Evolutionary conservation across 2,888 invertebrate genomes (phyloP).

Genomic region (Calliopum simillimum): DNA sequence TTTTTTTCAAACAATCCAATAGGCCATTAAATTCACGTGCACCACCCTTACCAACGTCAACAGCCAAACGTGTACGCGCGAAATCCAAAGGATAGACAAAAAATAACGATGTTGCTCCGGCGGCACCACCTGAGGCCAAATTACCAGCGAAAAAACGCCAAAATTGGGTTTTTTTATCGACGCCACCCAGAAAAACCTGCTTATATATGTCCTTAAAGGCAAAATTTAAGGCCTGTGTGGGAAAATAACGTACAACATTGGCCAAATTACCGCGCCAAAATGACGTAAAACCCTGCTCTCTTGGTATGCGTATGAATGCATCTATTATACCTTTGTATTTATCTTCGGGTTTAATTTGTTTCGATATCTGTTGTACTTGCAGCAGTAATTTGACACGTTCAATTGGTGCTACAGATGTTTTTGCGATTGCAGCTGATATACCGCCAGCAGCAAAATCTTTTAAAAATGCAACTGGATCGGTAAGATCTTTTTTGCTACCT

Average conservation of each 20-base stretch:
- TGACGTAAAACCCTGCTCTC: conserved; percentile 82
- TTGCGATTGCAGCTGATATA: conserved; percentile 87
- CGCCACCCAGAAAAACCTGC: conserved; percentile 68
- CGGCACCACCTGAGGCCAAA: conserved; percentile 88
- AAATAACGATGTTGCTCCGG: conserved; percentile 88
- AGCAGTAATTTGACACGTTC: conserved; percentile 90
- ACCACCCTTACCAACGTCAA: conserved; percentile 85
- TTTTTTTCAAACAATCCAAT: conserved; percentile 83
- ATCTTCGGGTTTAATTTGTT: conserved; percentile 81
- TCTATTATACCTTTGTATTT: conserved; percentile 89
- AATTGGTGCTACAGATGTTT: conserved; percentile 91
- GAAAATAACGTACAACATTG: conserved; percentile 91
- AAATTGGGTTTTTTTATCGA: conserved; percentile 86
- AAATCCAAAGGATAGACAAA: conserved; percentile 94
- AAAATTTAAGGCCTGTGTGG: conserved; percentile 91
- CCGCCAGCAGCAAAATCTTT: conserved; percentile 91
- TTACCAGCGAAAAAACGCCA: conserved; percentile 86
- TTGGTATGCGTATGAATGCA: conserved; percentile 81
- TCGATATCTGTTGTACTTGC: conserved; percentile 89
- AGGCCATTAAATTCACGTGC: conserved; percentile 87
- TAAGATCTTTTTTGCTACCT: conserved; percentile 31
- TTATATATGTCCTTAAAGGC: conserved; percentile 93
- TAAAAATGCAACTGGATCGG: conserved; percentile 80
- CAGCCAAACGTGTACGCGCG: conserved; percentile 82
- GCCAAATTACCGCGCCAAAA: conserved; percentile 93